A percentile compares a stretch with the other conserved stretches of the same genome.
Evolutionary conservation across 2,113 vertebrate species (phyloP).

Genomic region (Halcyon malimbica): DNA sequence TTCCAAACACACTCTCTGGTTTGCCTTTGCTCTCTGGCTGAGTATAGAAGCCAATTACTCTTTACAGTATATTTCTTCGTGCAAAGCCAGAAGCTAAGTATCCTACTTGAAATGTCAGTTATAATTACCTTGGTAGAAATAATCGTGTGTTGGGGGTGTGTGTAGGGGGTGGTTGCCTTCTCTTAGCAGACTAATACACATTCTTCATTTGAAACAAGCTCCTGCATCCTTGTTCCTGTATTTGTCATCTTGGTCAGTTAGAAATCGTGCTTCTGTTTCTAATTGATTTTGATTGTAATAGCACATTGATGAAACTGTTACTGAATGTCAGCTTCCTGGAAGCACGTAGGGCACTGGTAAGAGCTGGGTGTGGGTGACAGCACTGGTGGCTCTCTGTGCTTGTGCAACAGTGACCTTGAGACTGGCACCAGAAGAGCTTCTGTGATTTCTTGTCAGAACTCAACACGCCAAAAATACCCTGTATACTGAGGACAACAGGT

Average conservation of each 20-base stretch:
- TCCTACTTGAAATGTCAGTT: background rate
- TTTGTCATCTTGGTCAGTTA: background rate
- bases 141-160: background rate
- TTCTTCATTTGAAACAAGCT: background rate
- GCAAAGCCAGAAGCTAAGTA: background rate
- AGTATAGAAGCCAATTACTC: background rate
- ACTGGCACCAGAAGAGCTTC: background rate
- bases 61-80: background rate
- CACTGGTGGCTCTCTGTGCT: background rate
- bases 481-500: background rate
- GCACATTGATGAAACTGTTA: background rate
- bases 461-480: no score
- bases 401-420: background rate
- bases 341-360: background rate
- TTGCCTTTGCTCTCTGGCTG: background rate
- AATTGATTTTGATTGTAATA: background rate
- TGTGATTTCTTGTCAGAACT: background rate
- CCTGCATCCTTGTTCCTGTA: background rate
- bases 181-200: background rate
- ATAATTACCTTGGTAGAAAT: background rate
- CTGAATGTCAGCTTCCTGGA: background rate
- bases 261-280: background rate
- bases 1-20: background rate
- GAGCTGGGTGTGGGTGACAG: background rate
- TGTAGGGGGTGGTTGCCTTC: background rate